Conservation (phyloP, 2,797 vertebrate genomes). For the Gorsachius magnificus region DNA sequence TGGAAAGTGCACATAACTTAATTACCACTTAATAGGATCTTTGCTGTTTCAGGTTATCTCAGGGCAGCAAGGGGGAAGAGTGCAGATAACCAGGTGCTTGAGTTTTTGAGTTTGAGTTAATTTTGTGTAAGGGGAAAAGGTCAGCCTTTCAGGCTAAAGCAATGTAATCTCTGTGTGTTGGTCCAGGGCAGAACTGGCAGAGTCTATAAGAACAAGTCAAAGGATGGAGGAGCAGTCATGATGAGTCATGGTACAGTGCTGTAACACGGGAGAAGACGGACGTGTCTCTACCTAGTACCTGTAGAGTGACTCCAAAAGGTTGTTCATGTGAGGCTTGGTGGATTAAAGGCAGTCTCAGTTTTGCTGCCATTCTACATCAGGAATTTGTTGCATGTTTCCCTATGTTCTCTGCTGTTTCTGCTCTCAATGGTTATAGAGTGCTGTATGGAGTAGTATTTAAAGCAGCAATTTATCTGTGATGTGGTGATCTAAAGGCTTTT, state of each 20-base stretch:
- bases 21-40: neutral
- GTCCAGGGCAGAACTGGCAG: neutral
- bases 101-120: neutral
- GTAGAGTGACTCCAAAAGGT: neutral
- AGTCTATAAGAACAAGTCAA: neutral
- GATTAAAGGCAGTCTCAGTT: neutral
- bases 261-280: neutral
- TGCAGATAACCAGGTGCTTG: neutral
- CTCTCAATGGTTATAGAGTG: neutral
- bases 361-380: neutral
- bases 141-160: neutral
- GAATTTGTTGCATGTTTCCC: neutral
- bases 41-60: neutral
- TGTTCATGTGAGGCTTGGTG: neutral
- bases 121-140: neutral
- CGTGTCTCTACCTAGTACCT: neutral
- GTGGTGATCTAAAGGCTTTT: slow-evolving; percentile 6
- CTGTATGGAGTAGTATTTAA: neutral
- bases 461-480: neutral
- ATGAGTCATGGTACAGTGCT: neutral
- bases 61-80: neutral
- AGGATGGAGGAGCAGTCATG: neutral
- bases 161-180: neutral
- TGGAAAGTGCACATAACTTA: neutral
- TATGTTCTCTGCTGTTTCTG: neutral